Conservation (phyloP, 2,113 vertebrate genomes). For the Cebus imitator region DNA sequence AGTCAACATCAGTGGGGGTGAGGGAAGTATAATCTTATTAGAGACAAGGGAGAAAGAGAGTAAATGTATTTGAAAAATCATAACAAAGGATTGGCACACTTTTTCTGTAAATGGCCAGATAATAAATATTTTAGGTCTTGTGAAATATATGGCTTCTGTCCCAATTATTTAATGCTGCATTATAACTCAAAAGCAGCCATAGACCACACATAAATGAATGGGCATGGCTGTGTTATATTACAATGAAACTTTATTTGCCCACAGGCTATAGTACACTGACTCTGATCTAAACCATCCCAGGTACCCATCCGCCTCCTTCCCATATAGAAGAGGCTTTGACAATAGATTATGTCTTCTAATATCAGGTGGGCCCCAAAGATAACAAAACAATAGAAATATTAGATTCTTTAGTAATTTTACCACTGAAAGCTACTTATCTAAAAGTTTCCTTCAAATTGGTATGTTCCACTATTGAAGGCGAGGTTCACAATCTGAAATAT, state of each 20-base stretch:
- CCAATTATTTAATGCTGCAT: not conserved
- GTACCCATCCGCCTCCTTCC: not conserved
- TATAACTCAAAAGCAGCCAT: not conserved
- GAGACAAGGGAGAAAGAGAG: not conserved
- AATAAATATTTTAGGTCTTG: not conserved
- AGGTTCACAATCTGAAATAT: not conserved
- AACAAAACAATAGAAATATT: not conserved
- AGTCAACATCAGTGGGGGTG: not conserved
- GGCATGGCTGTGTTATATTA: not conserved
- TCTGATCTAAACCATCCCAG: not conserved
- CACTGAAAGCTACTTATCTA: not conserved
- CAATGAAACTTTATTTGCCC: not conserved
- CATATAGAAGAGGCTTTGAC: not conserved
- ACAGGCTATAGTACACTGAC: not conserved
- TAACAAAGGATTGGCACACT: not conserved
- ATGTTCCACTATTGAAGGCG: not conserved
- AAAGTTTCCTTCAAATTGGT: not conserved
- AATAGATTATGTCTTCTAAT: not conserved
- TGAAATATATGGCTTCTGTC: not conserved
- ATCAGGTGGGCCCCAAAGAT: not conserved
- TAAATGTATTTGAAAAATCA: not conserved
- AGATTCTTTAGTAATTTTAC: not conserved
- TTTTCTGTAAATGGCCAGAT: not conserved
- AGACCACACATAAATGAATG: not conserved
- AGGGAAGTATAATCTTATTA: not conserved